A percentile compares a stretch with the other conserved stretches of the same genome.
Conservation (phyloP, 64 coral and sea anemone genomes). For the Dendrophyllia cribrosa region DNA sequence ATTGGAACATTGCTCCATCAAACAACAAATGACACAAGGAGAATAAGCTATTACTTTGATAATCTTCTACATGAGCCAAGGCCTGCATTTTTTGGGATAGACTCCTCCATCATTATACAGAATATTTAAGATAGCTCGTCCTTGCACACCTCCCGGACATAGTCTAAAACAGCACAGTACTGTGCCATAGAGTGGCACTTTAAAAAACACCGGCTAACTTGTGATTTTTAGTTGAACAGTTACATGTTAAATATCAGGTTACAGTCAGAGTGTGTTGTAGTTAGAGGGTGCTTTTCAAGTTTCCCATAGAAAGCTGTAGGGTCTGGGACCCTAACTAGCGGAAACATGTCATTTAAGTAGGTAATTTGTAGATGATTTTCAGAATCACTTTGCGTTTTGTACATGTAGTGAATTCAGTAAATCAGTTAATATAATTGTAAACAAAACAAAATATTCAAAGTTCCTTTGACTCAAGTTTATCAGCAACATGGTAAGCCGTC, state of each 20-base stretch:
- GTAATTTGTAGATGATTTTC: conserved; percentile 32
- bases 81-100: background rate
- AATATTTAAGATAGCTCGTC: conserved; percentile 29
- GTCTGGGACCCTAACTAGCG: conserved; percentile 26
- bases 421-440: background rate
- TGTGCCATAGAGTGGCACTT: too few species aligned
- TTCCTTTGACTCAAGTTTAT: background rate
- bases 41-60: background rate
- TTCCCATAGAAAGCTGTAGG: background rate
- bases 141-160: background rate
- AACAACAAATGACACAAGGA: background rate
- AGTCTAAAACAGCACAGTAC: background rate
- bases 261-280: background rate
- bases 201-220: too few species aligned
- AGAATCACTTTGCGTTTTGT: conserved; percentile 45
- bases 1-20: background rate
- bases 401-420: background rate
- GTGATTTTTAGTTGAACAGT: too few species aligned
- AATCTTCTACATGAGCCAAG: background rate
- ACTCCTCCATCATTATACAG: background rate
- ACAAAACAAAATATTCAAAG: background rate
- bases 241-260: too few species aligned
- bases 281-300: background rate
- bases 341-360: conserved; percentile 28
- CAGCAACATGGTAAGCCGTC: background rate